Percentiles rank a stretch among this genome's conserved stretches.
Conservation (phyloP, 2,797 vertebrate genomes). For the Peromyscus attwateri region DNA sequence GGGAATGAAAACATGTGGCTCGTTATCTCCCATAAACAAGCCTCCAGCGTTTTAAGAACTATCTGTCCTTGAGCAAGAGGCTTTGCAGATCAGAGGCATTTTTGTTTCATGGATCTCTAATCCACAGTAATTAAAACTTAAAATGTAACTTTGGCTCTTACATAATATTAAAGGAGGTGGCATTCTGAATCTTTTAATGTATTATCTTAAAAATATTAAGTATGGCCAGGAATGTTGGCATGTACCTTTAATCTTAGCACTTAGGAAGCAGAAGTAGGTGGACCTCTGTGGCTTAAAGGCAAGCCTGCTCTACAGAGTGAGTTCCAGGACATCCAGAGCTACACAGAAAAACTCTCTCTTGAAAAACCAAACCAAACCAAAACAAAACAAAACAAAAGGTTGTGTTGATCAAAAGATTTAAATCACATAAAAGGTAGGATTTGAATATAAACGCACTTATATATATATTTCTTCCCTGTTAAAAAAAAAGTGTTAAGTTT, state of each 20-base stretch:
- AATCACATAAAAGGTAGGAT: neutral
- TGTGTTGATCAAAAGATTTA: slow-evolving; percentile 1
- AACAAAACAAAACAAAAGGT: too few relatives aligned
- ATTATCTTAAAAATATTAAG: neutral
- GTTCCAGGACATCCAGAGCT: neutral
- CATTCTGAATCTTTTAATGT: neutral
- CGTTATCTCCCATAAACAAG: neutral
- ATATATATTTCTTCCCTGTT: neutral
- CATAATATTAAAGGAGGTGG: neutral
- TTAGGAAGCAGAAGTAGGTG: neutral
- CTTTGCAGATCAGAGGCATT: neutral
- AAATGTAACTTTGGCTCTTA: neutral
- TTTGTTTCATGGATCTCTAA: neutral
- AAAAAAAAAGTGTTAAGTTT: neutral
- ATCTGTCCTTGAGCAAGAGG: neutral
- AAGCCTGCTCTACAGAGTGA: neutral
- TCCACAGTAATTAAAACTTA: neutral
- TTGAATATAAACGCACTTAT: neutral
- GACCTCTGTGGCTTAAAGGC: neutral
- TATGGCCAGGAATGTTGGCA: neutral
- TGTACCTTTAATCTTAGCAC: neutral
- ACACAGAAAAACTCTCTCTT: neutral
- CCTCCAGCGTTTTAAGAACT: neutral
- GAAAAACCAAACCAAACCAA: too few relatives aligned
- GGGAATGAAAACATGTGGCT: neutral